Percentiles rank a stretch among this genome's conserved stretches.
Conservation (phyloP, 2,888 invertebrate genomes). For the Ptilodon capucinus region DNA sequence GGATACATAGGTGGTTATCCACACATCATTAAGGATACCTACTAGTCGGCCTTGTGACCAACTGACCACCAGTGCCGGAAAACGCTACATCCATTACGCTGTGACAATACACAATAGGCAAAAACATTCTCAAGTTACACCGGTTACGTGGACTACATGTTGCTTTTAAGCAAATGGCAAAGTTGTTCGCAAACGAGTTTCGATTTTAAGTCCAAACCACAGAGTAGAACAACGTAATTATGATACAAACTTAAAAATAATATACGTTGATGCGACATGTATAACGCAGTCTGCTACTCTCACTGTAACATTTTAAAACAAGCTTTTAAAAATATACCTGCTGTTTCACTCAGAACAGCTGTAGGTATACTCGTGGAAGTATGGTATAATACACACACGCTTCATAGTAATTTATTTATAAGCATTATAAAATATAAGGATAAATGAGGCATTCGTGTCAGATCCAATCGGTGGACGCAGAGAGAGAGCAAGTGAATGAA, state of each 20-base stretch:
- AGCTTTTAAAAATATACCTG: too few relatives aligned
- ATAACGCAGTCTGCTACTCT: not conserved
- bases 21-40: not conserved
- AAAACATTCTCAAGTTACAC: slow-evolving; percentile 19
- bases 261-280: too few relatives aligned
- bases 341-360: too few relatives aligned
- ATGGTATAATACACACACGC: too few relatives aligned
- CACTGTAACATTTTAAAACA: not conserved
- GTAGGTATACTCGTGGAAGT: too few relatives aligned
- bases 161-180: slow-evolving; percentile 12
- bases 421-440: too few relatives aligned
- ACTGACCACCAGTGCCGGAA: slow-evolving; percentile 30
- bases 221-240: too few relatives aligned
- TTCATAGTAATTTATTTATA: too few relatives aligned
- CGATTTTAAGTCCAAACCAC: not conserved
- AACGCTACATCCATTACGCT: slow-evolving; percentile 14
- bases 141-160: slow-evolving; percentile 9
- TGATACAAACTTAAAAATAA: too few relatives aligned
- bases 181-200: not conserved
- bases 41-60: slow-evolving; percentile 17
- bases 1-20: not conserved
- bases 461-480: too few relatives aligned
- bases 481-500: too few relatives aligned
- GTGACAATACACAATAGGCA: slow-evolving; percentile 20
- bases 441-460: too few relatives aligned